Conservation (phyloP, 1,140 invertebrate genomes). For the Meloidogyne exigua region DNA sequence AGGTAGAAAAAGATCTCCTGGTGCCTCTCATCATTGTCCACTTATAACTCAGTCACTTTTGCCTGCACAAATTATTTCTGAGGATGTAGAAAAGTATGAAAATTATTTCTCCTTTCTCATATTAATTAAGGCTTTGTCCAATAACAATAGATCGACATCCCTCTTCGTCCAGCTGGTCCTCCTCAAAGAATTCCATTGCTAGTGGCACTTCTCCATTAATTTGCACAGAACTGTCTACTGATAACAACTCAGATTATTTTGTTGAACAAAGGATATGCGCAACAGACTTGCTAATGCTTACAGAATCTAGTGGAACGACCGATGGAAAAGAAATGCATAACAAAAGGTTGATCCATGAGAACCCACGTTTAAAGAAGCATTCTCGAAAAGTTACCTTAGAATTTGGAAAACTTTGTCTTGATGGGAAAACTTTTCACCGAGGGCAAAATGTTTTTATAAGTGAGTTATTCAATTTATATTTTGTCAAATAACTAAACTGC, state of each 20-base stretch:
- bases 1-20: constrained; percentile 17
- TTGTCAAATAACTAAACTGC: not conserved
- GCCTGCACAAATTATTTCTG: constrained; percentile 7
- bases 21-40: not conserved
- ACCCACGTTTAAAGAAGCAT: not conserved
- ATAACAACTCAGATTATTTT: not conserved
- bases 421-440: constrained; percentile 23
- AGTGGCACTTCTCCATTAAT: not conserved
- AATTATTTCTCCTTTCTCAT: not conserved
- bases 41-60: constrained; percentile 9
- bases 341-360: not conserved
- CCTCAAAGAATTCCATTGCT: not conserved
- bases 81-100: constrained; percentile 10
- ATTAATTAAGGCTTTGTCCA: not conserved
- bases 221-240: not conserved
- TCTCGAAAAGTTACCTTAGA: constrained; percentile 12
- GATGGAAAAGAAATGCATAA: not conserved
- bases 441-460: constrained; percentile 22
- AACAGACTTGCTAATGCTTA: not conserved
- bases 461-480: not conserved
- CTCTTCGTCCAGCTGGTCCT: not conserved
- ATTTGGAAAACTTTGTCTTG: constrained; percentile 11
- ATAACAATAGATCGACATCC: not conserved
- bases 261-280: not conserved
- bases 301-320: not conserved